Base-by-base conservation (phyloP, 2,888 invertebrate species). In the Ophion slaviceki region DNA sequence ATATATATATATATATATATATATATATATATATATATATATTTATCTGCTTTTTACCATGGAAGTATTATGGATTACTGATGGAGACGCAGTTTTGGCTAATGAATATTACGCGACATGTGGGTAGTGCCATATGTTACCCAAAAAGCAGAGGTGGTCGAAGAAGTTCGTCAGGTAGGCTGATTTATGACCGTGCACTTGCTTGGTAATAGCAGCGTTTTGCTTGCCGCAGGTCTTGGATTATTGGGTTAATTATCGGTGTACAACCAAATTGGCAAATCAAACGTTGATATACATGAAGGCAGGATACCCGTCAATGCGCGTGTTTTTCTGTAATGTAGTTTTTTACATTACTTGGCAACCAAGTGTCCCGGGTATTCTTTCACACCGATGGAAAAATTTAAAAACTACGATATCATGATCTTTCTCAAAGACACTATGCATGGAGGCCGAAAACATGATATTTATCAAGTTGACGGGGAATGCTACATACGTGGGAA, bases 251-350 rank as follows among this genome's bases (percentile, higher is more conserved):
- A 80, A 80, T 84, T 76, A 80, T 76, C 75, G 76, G 84, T 84
- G 76, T 80, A 71, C 71, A 76, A 84, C 59, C 64, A 80, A 76
- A 80, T 76, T 72, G 84, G 66, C 57, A 70, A 83, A 74, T n/a
- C 57, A 24, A 24, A 3, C 70, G n/a, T 32, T 57, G 57, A 59
- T 68, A 53, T 59, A 62, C 45, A 76, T 71, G 47, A 66, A 71
- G 61, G 76, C 76, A 76, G 80, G 66, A 66, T 71, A 47, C 66
- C 61, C 59, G 57, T 47, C 45, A 47, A 64, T 64, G 17, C 47
- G 4, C 14, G 17, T n/a, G n/a, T 14, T 28, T 28, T 28, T 71
- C 17, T 32, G 14, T 57, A 8, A 7, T 7, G 17, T n/a, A 32
- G n/a, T 20, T 17, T 17, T 2, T 32, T 20, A 24, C 14, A 32